Percentiles rank a stretch among this genome's conserved stretches.
Conservation (phyloP, 64 coral and sea anemone species). For the Orbicella faveolata region DNA sequence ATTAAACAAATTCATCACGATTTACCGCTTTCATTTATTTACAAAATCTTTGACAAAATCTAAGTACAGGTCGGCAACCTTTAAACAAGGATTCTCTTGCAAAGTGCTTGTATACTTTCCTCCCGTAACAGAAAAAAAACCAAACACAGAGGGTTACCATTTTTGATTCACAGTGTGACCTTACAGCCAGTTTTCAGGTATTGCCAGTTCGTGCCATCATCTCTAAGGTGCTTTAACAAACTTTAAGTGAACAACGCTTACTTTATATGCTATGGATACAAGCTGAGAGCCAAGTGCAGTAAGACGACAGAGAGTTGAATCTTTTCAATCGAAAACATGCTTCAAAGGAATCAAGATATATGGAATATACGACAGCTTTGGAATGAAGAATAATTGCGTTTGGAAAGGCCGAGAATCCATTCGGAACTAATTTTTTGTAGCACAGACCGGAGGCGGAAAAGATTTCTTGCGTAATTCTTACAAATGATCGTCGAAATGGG, state of each 20-base stretch:
- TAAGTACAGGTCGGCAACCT: background rate
- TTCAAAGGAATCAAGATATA: background rate
- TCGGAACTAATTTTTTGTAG: background rate
- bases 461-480: background rate
- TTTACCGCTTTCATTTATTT: background rate
- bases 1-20: background rate
- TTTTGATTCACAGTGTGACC: background rate
- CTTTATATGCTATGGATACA: background rate
- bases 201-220: background rate
- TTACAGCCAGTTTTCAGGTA: background rate
- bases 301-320: background rate
- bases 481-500: conserved; percentile 10
- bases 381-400: background rate
- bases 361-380: background rate
- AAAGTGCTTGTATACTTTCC: background rate
- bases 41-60: conserved; percentile 1
- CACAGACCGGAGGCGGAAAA: background rate
- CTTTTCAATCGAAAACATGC: background rate
- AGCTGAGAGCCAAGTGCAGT: background rate
- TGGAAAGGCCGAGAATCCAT: background rate
- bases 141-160: background rate
- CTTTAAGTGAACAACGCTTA: background rate
- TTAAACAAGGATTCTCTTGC: background rate
- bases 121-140: background rate
- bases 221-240: no score